These are phyloP conservation scores for Amitus sp. DNA, from an alignment of 2,888 invertebrate species.

Conservation along the genomic window DNA sequence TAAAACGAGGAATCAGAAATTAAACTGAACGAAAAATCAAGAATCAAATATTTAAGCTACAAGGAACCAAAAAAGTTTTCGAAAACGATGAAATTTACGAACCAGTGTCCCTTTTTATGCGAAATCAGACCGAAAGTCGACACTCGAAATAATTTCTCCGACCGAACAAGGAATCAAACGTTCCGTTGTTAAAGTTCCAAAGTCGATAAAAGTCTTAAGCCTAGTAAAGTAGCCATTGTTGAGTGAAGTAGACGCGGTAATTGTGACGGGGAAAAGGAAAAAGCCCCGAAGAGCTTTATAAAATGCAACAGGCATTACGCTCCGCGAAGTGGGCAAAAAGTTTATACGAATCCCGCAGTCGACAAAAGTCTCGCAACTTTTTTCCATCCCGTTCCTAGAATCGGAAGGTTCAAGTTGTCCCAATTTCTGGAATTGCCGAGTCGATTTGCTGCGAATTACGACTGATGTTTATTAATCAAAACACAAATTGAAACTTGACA, in stretches of 20 bases:
- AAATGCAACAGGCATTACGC: constrained; percentile 10
- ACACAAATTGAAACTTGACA: constrained; percentile 6
- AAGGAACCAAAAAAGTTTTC: too few species aligned
- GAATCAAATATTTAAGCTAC: too few species aligned
- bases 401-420: constrained; percentile 22
- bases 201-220: constrained; percentile 24
- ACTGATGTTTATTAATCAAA: neutral
- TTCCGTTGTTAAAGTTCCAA: constrained; percentile 13
- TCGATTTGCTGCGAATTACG: constrained; percentile 8
- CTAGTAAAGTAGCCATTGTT: constrained; percentile 31
- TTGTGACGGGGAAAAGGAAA: constrained; percentile 22
- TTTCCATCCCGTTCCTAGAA: neutral
- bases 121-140: too few species aligned
- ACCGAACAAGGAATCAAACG: constrained; percentile 16
- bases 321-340: neutral
- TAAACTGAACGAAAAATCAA: too few species aligned
- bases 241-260: constrained; percentile 31
- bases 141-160: constrained; percentile 6
- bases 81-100: too few species aligned
- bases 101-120: too few species aligned
- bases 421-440: constrained; percentile 29
- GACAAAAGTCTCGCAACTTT: neutral
- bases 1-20: neutral
- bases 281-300: constrained; percentile 13
- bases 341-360: neutral